These are phyloP conservation scores for Psephotus haematonotus DNA, from an alignment of 2,113 vertebrate species.

Conservation along the genomic window DNA sequence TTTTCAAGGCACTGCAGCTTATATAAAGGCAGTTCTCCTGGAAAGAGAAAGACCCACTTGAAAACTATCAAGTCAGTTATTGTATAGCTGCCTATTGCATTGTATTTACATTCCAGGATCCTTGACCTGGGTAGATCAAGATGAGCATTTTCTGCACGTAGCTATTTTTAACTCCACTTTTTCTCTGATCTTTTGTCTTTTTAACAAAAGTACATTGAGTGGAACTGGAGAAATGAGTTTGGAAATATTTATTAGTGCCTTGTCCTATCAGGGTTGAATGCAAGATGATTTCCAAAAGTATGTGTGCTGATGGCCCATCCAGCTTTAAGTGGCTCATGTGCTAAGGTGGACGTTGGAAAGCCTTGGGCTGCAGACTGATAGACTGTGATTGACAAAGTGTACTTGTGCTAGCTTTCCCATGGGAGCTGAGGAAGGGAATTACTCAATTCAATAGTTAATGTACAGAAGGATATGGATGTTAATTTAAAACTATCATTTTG, in stretches of 20 bases:
- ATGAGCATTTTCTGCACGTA: not conserved
- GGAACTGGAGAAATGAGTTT: not conserved
- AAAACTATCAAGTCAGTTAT: not conserved
- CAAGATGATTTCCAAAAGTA: not conserved
- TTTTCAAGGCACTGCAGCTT: not conserved
- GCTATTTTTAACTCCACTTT: not conserved
- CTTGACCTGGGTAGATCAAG: conserved; percentile 6
- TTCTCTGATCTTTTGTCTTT: not conserved
- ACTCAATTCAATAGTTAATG: not conserved
- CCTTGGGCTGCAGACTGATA: not conserved
- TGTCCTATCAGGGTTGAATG: not conserved
- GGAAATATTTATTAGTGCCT: not conserved
- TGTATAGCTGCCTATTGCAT: not conserved
- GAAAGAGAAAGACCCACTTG: not conserved
- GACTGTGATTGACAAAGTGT: not conserved
- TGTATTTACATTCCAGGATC: not conserved
- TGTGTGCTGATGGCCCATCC: not conserved
- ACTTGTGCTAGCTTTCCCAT: not conserved
- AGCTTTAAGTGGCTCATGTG: not conserved
- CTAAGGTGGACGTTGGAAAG: not conserved
- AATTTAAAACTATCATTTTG: not conserved
- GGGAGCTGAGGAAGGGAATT: not conserved
- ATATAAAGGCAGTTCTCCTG: not conserved
- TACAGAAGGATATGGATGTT: not conserved
- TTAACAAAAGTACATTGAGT: not conserved